Base-by-base conservation (phyloP, 1,140 invertebrate species). In the Procambarus clarkii region DNA sequence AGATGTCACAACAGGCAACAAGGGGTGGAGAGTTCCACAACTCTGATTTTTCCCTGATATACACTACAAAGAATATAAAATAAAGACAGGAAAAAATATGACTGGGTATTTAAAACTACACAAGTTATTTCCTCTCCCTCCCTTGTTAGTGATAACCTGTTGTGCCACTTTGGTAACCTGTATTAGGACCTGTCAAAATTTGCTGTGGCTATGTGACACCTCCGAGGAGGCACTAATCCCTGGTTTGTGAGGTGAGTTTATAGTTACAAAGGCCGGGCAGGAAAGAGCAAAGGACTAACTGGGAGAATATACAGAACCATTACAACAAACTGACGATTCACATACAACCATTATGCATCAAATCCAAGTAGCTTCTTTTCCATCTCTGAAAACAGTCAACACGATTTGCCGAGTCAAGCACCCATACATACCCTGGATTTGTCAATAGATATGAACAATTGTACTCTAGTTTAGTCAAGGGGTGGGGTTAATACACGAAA, bases 111-210 rank as follows among this genome's bases (percentile, higher is more conserved):
- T 83, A 80, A 86, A 86, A 34, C 82, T 69, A 24, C 46, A 50
- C 50, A 45, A 50, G 58, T 46, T 54, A 24, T 34, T 11, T 15
- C 74, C 84, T 86, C 84, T 86, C 90, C 77, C n/a, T 71, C 90
- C 90, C 90, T 91, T 82, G 90, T 86, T 91, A 86, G 80, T 91
- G 90, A 15, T 91, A 82, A 71, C 90, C 90, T 74, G 64, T 64
- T 21, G 71, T 18, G 64, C 64, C 90, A 91, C 84, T 91, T 91
- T 91, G 90, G 90, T 91, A 86, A 91, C 89, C 89, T 91, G 89
- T 85, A 91, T 85, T 91, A 91, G 82, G 82, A 91, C 90, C 90
- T 91, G 90, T 91, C 86, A 87, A 85, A 91, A 91, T 91, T 91
- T 91, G 76, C 90, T 91, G 90, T 91, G 90, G 85, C 85, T 81